Base-by-base conservation (phyloP, 2,888 invertebrate species). In the Lamproptera curius region DNA sequence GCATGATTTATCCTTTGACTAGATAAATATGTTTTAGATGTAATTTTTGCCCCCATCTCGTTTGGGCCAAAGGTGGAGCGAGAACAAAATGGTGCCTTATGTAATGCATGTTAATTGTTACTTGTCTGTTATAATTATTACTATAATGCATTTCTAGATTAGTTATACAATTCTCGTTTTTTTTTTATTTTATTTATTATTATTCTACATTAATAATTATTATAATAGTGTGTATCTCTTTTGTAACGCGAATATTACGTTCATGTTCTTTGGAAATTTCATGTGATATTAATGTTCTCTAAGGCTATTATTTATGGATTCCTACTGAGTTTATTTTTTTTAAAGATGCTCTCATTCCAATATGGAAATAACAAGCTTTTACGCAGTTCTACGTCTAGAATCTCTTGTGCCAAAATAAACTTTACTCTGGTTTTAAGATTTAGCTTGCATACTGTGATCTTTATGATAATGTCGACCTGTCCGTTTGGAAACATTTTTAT, bases 111-210 rank as follows among this genome's bases (percentile, higher is more conserved):
- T 73, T 73, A 66, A 67, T 65, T 73, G 67, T 71, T 73, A 74
- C 71, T 69, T 69, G 71, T 76, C 73, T 71, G 67, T 75, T 74
- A 76, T 66, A 65, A 75, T n/a, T n/a, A n/a, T n/a, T 73, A 73
- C 73, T 76, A 70, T 79, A 70, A 79, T 85, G 86, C 86, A 86
- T 86, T 86, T 85, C 73, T 86, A 86, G 84, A 73, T 74, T 82
- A 83, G 80, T 78, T 82, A 81, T 76, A 73, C 48, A 71, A 74
- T 67, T 78, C 72, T 75, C 70, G 78, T 81, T 80, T 83, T 79
- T 83, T 80, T 83, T 85, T 82, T n/a, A n/a, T n/a, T n/a, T n/a
- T n/a, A n/a, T 10, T 28, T 28, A 28, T 28, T 28, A 28, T 28
- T 31, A 84, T 78, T 76, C 73, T 78, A 77, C 73, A 73, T 74